Percentiles rank a stretch among this genome's conserved stretches.
phyloP scores from a whole-genome alignment of 1,140 invertebrate species.

The Octopus sinensis region DNA sequence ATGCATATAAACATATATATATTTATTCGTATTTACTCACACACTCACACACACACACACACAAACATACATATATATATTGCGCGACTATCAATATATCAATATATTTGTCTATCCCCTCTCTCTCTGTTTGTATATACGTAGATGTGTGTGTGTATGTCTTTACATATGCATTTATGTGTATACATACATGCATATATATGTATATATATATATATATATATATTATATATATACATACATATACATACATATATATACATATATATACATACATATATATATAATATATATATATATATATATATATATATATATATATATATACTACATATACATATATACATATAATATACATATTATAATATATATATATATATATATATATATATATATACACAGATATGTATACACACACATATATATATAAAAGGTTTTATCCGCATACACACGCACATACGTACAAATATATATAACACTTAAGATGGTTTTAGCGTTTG shows the following conservation, averaged over 20 bases:
- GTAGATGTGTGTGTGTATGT: not conserved
- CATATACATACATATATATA: not conserved
- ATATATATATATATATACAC: too few species aligned
- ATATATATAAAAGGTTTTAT: too few species aligned
- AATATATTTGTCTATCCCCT: too few species aligned
- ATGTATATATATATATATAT: not conserved
- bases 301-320: not conserved
- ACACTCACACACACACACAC: too few species aligned
- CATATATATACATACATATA: too few species aligned
- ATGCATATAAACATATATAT: not conserved
- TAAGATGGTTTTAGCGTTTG: too few species aligned
- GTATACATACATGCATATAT: not conserved
- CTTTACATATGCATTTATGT: not conserved
- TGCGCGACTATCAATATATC: too few species aligned
- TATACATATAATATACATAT: too few species aligned
- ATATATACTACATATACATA: not conserved
- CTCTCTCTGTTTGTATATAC: not conserved
- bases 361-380: too few species aligned
- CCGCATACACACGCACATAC: too few species aligned
- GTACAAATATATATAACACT: too few species aligned
- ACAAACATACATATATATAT: not conserved
- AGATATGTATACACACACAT: too few species aligned
- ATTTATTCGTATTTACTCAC: not conserved
- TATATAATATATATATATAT: constrained; percentile 5
- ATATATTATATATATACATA: not conserved